Percentiles rank a stretch among this genome's conserved stretches.
Conservation (phyloP, 2,888 invertebrate species). For the Hanleya hanleyi region DNA sequence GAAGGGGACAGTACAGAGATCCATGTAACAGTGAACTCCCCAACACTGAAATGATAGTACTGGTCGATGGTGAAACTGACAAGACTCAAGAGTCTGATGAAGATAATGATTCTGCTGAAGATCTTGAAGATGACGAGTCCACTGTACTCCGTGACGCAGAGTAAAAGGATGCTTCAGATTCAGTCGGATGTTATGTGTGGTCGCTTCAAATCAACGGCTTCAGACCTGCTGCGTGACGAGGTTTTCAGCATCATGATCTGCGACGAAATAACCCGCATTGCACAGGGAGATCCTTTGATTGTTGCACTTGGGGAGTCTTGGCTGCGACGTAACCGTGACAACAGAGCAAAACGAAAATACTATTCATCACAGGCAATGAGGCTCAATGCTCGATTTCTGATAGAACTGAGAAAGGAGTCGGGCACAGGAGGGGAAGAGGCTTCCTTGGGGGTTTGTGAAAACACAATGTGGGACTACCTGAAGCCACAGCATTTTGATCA, state of each 20-base stretch:
- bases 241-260: constrained; percentile 2
- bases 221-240: background rate
- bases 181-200: background rate
- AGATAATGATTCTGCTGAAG: too few relatives aligned
- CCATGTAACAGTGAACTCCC: too few relatives aligned
- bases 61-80: too few relatives aligned
- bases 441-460: background rate
- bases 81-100: too few relatives aligned
- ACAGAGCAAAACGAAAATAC: background rate
- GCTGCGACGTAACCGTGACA: background rate
- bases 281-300: background rate
- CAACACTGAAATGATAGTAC: too few relatives aligned
- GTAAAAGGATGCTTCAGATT: too few relatives aligned
- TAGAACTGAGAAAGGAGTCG: background rate
- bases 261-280: background rate
- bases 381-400: background rate
- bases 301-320: constrained; percentile 8
- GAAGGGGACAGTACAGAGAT: too few relatives aligned
- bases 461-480: background rate
- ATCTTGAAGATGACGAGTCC: too few relatives aligned
- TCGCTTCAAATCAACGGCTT: background rate
- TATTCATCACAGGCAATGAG: background rate
- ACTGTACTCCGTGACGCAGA: too few relatives aligned
- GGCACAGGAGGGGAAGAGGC: background rate
- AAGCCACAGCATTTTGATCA: background rate